Conservation (phyloP, 2,797 vertebrate species). For the Gorsachius magnificus region DNA sequence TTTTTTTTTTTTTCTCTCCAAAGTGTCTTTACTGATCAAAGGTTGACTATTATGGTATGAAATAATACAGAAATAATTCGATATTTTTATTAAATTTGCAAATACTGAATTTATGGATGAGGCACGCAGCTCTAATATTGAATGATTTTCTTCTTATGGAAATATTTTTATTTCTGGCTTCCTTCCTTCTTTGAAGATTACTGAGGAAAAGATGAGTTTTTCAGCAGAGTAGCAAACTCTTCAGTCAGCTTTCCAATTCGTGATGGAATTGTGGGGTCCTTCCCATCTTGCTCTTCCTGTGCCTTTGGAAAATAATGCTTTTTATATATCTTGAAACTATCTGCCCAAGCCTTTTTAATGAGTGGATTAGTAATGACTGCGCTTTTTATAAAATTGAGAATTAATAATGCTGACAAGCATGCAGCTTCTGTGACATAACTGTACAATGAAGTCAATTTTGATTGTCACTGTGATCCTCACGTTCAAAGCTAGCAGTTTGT, state of each 20-base stretch:
- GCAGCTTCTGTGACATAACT: not conserved
- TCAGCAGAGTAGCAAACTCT: not conserved
- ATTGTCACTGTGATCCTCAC: not conserved
- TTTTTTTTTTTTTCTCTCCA: not conserved
- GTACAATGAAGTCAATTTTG: not conserved
- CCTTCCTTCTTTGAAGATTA: constrained; percentile 35
- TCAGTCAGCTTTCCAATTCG: not conserved
- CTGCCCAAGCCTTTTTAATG: not conserved
- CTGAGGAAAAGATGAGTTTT: not conserved
- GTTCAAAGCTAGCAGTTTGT: not conserved
- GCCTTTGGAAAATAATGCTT: not conserved
- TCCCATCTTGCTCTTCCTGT: not conserved
- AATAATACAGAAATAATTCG: not conserved
- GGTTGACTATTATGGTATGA: constrained; percentile 8
- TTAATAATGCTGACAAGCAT: not conserved
- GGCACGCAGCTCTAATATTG: constrained; percentile 21
- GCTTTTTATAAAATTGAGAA: not conserved
- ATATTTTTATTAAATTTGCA: constrained; percentile 23
- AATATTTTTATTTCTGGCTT: constrained; percentile 49
- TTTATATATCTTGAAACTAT: not conserved
- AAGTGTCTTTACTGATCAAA: constrained; percentile 18
- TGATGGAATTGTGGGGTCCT: not conserved
- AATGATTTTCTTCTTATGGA: not conserved
- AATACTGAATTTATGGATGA: constrained; percentile 9
- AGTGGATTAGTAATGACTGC: not conserved